phyloP scores from a whole-genome alignment of 2,797 vertebrate species.

The Taenioides sp. region DNA sequence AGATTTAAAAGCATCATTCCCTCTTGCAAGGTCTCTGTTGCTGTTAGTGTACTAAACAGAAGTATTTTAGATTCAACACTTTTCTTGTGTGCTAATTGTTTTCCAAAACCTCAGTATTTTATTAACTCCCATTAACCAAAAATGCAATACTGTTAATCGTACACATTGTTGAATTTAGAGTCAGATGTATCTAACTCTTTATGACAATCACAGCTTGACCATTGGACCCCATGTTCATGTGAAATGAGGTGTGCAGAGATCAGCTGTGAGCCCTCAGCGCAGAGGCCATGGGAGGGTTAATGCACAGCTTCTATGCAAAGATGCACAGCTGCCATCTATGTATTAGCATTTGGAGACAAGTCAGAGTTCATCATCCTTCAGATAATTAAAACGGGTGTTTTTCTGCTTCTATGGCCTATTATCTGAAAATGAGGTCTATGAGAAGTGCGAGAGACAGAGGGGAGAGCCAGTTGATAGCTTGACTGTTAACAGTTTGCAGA shows the following conservation, averaged over 20 bases:
- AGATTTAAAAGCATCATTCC: background rate
- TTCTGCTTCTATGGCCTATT: constrained; percentile 44
- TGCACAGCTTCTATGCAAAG: constrained; percentile 54
- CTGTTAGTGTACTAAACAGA: too few relatives aligned
- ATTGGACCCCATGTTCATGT: constrained; percentile 52
- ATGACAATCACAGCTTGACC: constrained; percentile 43
- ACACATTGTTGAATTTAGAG: background rate
- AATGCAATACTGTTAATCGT: background rate
- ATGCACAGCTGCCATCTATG: constrained; percentile 54
- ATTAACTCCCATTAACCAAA: background rate
- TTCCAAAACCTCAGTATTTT: background rate
- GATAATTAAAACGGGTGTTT: constrained; percentile 67
- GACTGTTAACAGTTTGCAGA: constrained; percentile 60
- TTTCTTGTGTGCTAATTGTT: background rate
- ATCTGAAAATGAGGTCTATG: constrained; percentile 52
- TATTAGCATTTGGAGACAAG: constrained; percentile 61
- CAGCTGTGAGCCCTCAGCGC: constrained; percentile 65
- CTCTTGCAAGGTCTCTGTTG: too few relatives aligned
- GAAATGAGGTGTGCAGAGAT: constrained; percentile 72
- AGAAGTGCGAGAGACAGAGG: constrained; percentile 34
- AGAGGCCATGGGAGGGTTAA: constrained; percentile 60
- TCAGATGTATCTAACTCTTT: constrained; percentile 14
- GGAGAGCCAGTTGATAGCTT: constrained; percentile 30
- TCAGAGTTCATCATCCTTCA: constrained; percentile 61
- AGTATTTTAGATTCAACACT: too few relatives aligned